phyloP scores from a whole-genome alignment of 2,888 invertebrate genomes.

The Allophyes oxyacanthae region DNA sequence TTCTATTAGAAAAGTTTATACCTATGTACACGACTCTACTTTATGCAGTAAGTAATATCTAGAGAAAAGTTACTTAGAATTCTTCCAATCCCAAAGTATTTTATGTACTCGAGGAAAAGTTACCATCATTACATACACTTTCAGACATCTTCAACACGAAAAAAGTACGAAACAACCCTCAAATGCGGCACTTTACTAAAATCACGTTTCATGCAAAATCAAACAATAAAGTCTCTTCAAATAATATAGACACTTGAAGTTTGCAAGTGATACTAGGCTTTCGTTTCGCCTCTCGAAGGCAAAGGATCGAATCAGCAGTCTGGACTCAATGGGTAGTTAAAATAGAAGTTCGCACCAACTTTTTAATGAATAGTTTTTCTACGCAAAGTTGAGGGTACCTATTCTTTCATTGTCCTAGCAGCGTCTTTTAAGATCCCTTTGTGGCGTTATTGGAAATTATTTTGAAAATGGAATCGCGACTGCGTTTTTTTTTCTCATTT shows the following conservation, averaged over 20 bases:
- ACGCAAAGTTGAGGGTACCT: conserved; percentile 51
- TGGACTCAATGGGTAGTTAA: conserved; percentile 46
- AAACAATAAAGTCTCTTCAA: conserved; percentile 36
- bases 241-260: conserved; percentile 20
- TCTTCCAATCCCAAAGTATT: too few species aligned
- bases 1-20: too few species aligned
- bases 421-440: conserved; percentile 38
- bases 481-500: neutral
- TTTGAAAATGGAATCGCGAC: conserved; percentile 18
- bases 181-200: conserved; percentile 2
- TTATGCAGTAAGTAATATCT: too few species aligned
- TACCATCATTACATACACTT: neutral
- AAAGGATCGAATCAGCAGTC: conserved; percentile 40
- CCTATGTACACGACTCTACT: too few species aligned
- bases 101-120: too few species aligned
- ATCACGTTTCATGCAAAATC: conserved; percentile 21
- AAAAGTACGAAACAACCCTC: neutral
- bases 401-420: conserved; percentile 37
- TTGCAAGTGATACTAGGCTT: conserved; percentile 28
- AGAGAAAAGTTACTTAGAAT: too few species aligned
- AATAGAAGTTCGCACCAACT: conserved; percentile 56
- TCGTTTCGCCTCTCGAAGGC: conserved; percentile 28
- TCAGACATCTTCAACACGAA: conserved; percentile 3
- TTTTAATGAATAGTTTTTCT: conserved; percentile 66
- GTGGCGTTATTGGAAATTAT: conserved; percentile 33